Base-by-base conservation (phyloP, 2,888 invertebrate genomes). In the Lasioglossum calceatum region DNA sequence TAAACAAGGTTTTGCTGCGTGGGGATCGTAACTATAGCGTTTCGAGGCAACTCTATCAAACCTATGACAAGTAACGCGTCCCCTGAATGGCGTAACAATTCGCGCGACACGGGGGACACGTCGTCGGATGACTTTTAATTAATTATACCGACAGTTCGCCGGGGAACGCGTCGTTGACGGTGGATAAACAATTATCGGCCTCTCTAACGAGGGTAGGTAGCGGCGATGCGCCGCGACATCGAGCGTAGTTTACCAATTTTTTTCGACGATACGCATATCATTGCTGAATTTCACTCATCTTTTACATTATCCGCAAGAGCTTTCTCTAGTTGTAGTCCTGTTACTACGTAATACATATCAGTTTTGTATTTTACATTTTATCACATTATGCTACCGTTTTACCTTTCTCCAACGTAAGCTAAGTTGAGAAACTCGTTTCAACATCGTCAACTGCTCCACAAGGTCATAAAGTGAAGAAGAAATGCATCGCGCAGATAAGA, bases 121-220 rank as follows among this genome's bases (percentile, higher is more conserved):
- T 47, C 80, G 36, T 64, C 81, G 39, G 82, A 47, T 80, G 84
- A 73, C 86, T 82, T 86, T 78, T 78, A 88, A 88, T 88, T 88
- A 88, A 88, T 88, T 88, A 82, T 79, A 83, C 74, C 19, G 79
- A 47, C 81, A 73, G 79, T 74, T 39, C n/a, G 64, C 47, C n/a
- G 70, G 61, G 64, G 47, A 39, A 39, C 81, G 75, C 78, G 71
- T 42, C 64, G 78, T 72, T 64, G 82, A 87, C 84, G 79, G 78
- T 42, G 86, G 77, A 82, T 88, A 84, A 88, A 86, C 86, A 88
- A 88, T 82, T 88, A 88, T 81, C 85, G 85, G 77, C 79, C 42
- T 77, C 71, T 58, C 76, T 78, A 82, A 84, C 84, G 87, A 87
- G 84, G 74, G 47, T 2, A 47, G 72, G 47, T 70, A 39, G 39